These are phyloP conservation scores for Trissolcus japonicus DNA, from an alignment of 2,888 invertebrate genomes.

Conservation along the genomic window DNA sequence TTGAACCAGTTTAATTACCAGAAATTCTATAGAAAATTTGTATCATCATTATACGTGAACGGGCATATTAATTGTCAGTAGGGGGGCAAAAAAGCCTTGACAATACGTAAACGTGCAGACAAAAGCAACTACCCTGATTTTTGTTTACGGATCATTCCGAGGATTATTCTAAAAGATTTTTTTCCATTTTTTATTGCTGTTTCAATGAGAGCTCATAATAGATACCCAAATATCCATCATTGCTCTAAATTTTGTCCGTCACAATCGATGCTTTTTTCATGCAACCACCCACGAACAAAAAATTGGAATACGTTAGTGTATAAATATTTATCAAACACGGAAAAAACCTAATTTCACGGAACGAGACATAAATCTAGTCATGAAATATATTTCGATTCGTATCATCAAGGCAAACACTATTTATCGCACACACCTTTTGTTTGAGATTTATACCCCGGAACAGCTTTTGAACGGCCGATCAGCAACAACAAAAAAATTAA, in stretches of 20 bases:
- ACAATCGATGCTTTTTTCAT: not conserved
- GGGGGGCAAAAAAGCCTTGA: no score
- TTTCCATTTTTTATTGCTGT: no score
- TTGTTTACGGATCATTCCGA: no score
- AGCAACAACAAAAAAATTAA: conserved; percentile 23
- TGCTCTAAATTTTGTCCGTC: conserved; percentile 10
- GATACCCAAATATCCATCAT: not conserved
- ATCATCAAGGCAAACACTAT: conserved; percentile 50
- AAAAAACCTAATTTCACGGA: conserved; percentile 38
- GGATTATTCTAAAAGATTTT: no score
- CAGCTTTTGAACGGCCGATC: conserved; percentile 23
- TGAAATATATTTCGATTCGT: conserved; percentile 38
- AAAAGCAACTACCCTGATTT: no score
- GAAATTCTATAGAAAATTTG: conserved; percentile 15
- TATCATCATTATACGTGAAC: conserved; percentile 16
- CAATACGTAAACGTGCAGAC: no score
- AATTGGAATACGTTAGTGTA: conserved; percentile 5
- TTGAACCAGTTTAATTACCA: conserved; percentile 28
- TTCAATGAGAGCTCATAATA: no score
- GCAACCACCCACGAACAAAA: not conserved
- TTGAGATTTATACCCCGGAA: conserved; percentile 32
- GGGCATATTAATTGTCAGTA: conserved; percentile 4
- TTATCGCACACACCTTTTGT: conserved; percentile 44
- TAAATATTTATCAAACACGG: conserved; percentile 52
- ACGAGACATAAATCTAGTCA: conserved; percentile 35